Percentiles rank a stretch among this genome's conserved stretches.
Evolutionary conservation across 2,113 vertebrate genomes (phyloP).

Genomic region (Numida meleagris): DNA sequence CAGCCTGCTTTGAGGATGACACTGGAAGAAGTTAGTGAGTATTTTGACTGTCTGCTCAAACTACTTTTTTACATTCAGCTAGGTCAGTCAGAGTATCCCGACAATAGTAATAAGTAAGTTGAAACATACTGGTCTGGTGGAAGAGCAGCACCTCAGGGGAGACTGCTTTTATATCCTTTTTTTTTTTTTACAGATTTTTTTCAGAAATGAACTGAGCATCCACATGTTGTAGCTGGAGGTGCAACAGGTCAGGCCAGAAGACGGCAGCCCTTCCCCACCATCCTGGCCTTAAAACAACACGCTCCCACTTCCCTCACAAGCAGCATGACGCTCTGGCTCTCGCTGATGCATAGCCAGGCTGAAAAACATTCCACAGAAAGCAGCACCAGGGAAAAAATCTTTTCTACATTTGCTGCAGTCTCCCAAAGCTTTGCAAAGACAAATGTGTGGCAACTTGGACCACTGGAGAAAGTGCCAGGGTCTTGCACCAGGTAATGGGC

Average conservation of each 20-base stretch:
- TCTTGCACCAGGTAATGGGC: rapidly evolving
- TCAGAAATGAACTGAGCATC: background rate
- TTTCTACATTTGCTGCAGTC: rapidly evolving
- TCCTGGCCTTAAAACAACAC: background rate
- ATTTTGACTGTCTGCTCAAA: background rate
- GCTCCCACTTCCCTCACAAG: background rate
- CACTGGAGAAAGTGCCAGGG: background rate
- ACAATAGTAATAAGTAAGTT: background rate
- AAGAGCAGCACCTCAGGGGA: background rate
- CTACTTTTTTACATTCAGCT: background rate
- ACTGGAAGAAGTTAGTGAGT: background rate
- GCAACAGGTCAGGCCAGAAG: background rate
- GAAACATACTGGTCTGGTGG: background rate
- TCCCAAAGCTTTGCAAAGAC: background rate
- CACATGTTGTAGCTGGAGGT: background rate
- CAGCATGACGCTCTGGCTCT: background rate
- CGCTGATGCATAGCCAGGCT: background rate
- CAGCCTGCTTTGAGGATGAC: background rate
- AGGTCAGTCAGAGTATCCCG: background rate
- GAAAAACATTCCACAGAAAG: background rate
- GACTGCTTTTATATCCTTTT: background rate
- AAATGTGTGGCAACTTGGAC: background rate
- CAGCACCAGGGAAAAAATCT: background rate
- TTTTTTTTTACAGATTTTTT: background rate
- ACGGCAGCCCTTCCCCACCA: background rate